Evolutionary conservation across 2,888 invertebrate genomes (phyloP).

Genomic region (Pristionchus fissidentatus): DNA sequence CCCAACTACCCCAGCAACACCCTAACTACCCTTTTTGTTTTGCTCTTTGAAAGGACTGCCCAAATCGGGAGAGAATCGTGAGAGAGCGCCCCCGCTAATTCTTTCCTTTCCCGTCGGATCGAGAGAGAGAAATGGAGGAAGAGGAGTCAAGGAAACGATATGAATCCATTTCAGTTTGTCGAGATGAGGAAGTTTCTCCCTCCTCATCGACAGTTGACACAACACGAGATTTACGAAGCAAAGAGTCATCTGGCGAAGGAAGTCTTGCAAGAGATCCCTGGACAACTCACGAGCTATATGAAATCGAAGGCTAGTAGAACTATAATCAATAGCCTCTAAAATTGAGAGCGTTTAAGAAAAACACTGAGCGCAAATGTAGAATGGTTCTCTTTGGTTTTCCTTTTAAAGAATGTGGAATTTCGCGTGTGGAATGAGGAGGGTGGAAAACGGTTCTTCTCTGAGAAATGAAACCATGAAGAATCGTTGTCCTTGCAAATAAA

Average conservation of each 20-base stretch:
- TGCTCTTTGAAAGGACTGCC: background rate
- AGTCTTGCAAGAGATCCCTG: slow-evolving; percentile 79
- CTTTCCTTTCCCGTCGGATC: background rate
- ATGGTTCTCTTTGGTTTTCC: background rate
- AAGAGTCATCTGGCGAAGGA: slow-evolving; percentile 78
- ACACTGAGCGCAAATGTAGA: background rate
- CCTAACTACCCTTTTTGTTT: background rate
- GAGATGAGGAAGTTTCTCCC: slow-evolving; percentile 72
- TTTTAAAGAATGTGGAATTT: background rate
- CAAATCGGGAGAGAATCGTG: slow-evolving; percentile 29
- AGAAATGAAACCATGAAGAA: background rate
- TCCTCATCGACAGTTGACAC: slow-evolving; percentile 48
- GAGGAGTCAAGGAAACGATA: slow-evolving; percentile 17
- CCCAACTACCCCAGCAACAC: too few relatives aligned
- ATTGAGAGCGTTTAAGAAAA: background rate
- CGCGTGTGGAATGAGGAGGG: background rate
- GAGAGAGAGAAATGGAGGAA: background rate
- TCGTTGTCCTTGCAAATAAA: background rate
- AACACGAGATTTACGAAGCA: slow-evolving; percentile 34
- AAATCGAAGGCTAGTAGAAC: slow-evolving; percentile 47
- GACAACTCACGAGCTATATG: slow-evolving; percentile 55
- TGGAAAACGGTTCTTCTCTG: background rate
- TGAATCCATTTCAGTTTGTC: slow-evolving; percentile 64
- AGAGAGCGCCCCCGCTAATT: slow-evolving; percentile 23
- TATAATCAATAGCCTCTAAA: background rate